Base-by-base conservation (phyloP, 2,888 invertebrate genomes). In the Cheilosia vulpina region DNA sequence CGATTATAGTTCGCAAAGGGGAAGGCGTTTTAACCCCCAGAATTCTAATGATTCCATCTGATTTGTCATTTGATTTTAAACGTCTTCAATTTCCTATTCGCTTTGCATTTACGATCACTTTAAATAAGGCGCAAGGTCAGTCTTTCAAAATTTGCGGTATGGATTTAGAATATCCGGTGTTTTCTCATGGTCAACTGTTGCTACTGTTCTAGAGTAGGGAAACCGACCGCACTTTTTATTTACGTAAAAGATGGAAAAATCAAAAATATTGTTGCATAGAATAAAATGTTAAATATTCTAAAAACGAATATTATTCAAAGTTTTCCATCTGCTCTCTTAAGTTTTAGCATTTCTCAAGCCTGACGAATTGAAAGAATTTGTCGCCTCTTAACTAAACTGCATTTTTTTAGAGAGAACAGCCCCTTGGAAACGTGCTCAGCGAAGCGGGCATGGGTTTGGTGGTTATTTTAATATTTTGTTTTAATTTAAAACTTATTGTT, bases 251-350 rank as follows among this genome's bases (percentile, higher is more conserved):
- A 21, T 2, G 21, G 21, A 21, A 21, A 21, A 21, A 21, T 2
- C 21, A 21, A 21, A 2, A 21, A 21, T 21, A n/a, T n/a, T n/a
- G n/a, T n/a, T n/a, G n/a, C n/a, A n/a, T 41, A 58, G 41, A 41
- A 41, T 58, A 38, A 58, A 58, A 58, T 38, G 34, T 17, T 17
- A 57, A 9, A 57, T 57, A 57, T 57, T 34, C 34, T 34, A 34
- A 57, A 34, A 31, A 57, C 34, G 58, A 38, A 21, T 58, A 41
- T 58, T 41, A 41, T 58, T 58, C 41, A 41, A 41, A 41, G 41
- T 58, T 41, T 41, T 58, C 58, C 21, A 11, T 58, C 58, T 58
- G 41, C 24, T 41, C 21, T 58, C 41, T 58, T 58, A 58, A 27
- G 27, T 27, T 27, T 27, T 27, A 27, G 52, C 52, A 52, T 52